phyloP scores from a whole-genome alignment of 2,113 vertebrate genomes.

The Tenrec ecaudatus region DNA sequence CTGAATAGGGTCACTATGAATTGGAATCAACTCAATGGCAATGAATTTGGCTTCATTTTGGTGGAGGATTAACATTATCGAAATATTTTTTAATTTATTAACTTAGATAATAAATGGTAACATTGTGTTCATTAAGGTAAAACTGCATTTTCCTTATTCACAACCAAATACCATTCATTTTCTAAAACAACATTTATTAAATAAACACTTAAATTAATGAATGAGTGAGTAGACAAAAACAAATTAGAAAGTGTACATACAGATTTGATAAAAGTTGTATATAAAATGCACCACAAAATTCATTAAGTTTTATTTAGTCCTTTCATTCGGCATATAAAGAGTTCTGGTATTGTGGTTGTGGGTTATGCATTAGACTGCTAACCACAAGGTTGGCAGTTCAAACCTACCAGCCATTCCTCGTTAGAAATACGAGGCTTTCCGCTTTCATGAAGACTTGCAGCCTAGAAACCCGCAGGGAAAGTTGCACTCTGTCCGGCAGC shows the following conservation, averaged over 20 bases:
- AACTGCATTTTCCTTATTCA: background rate
- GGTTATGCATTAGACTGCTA: no score
- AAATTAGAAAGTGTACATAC: background rate
- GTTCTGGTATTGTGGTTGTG: no score
- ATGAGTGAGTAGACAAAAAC: background rate
- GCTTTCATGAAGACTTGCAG: no score
- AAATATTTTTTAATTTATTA: background rate
- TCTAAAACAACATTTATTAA: background rate
- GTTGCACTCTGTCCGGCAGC: no score
- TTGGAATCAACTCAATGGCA: no score
- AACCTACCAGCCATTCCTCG: no score
- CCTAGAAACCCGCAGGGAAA: no score
- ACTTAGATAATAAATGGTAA: background rate
- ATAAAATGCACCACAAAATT: background rate
- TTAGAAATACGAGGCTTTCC: no score
- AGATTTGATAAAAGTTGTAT: background rate
- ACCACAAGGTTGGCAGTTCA: no score
- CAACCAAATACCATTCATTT: background rate
- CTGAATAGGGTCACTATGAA: no score
- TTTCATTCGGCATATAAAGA: background rate
- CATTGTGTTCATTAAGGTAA: background rate
- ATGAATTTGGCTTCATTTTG: no score
- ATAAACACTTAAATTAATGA: background rate
- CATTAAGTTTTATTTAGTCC: background rate
- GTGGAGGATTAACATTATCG: background rate